Percentiles rank a stretch among this genome's conserved stretches.
Evolutionary conservation across 1,140 invertebrate genomes (phyloP).

Genomic region (Papilio polytes): DNA sequence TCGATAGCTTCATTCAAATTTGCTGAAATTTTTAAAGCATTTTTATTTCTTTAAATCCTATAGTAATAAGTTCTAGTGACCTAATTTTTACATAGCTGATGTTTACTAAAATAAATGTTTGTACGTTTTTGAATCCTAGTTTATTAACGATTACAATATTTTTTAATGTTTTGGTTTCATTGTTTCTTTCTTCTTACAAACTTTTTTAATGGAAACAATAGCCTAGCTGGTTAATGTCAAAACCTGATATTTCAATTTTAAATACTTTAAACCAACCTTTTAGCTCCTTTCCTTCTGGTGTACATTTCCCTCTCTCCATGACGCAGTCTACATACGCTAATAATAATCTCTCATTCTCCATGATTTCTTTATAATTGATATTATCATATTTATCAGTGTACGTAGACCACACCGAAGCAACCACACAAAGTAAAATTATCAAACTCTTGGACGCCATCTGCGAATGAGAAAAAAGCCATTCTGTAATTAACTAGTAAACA

Average conservation of each 20-base stretch:
- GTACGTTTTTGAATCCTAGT: too few species aligned
- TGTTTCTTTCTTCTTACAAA: too few species aligned
- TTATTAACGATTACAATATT: too few species aligned
- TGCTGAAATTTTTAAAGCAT: slow-evolving; percentile 63
- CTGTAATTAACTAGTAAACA: not conserved
- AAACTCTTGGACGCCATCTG: slow-evolving; percentile 56
- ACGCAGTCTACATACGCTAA: slow-evolving; percentile 88
- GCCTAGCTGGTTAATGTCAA: not conserved
- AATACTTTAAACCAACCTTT: slow-evolving; percentile 82
- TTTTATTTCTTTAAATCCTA: too few species aligned
- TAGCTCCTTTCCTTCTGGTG: slow-evolving; percentile 88
- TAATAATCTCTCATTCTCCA: slow-evolving; percentile 87
- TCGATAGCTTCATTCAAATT: slow-evolving; percentile 85
- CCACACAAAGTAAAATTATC: slow-evolving; percentile 70
- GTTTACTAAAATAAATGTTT: too few species aligned
- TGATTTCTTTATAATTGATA: slow-evolving; percentile 87
- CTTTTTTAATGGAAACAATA: not conserved
- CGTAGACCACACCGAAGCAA: slow-evolving; percentile 72
- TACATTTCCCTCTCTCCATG: slow-evolving; percentile 87
- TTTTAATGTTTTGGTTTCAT: too few species aligned
- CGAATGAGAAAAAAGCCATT: slow-evolving; percentile 25
- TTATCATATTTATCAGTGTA: slow-evolving; percentile 91
- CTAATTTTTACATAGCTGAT: too few species aligned
- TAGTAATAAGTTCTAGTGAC: too few species aligned
- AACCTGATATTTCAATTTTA: not conserved